Evolutionary conservation across 2,113 vertebrate genomes (phyloP).

Genomic region (Ascaphus truei): DNA sequence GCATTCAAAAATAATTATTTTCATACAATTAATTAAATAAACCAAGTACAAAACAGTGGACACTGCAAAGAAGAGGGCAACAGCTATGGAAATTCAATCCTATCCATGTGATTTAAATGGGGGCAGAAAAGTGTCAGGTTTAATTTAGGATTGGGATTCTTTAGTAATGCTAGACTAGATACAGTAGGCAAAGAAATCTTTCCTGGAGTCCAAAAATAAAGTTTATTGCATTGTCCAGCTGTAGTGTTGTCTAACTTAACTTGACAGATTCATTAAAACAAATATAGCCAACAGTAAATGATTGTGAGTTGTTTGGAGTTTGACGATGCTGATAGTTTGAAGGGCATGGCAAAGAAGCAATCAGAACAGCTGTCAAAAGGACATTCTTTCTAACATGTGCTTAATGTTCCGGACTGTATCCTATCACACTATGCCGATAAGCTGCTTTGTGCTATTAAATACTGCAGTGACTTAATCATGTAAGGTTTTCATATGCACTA

Average conservation of each 20-base stretch:
- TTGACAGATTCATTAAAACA: constrained; percentile 17
- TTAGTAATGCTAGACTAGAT: constrained; percentile 12
- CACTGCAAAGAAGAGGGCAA: neutral
- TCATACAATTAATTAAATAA: too few species aligned
- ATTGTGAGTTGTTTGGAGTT: constrained; percentile 1
- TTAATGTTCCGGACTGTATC: neutral
- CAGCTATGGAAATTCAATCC: constrained; percentile 13
- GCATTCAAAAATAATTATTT: too few species aligned
- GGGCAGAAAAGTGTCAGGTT: constrained; percentile 3
- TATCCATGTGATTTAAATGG: constrained; percentile 15
- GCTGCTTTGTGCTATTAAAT: neutral
- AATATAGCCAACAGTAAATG: constrained; percentile 17
- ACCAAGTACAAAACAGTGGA: neutral
- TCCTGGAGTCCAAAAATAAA: constrained; percentile 27
- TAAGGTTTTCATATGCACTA: neutral
- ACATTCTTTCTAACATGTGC: constrained; percentile 2
- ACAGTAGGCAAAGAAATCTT: constrained; percentile 16
- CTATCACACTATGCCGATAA: neutral
- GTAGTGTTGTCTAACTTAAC: constrained; percentile 27
- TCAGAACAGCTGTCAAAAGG: constrained; percentile 9
- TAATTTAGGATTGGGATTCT: constrained; percentile 29
- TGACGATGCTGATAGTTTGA: neutral
- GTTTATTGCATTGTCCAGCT: constrained; percentile 35
- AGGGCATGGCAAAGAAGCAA: neutral
- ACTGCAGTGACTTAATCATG: neutral